Evolutionary conservation across 2,888 invertebrate genomes (phyloP), one percentile per base, ranked within the genome.

Genomic region (Agrotis puta): DNA sequence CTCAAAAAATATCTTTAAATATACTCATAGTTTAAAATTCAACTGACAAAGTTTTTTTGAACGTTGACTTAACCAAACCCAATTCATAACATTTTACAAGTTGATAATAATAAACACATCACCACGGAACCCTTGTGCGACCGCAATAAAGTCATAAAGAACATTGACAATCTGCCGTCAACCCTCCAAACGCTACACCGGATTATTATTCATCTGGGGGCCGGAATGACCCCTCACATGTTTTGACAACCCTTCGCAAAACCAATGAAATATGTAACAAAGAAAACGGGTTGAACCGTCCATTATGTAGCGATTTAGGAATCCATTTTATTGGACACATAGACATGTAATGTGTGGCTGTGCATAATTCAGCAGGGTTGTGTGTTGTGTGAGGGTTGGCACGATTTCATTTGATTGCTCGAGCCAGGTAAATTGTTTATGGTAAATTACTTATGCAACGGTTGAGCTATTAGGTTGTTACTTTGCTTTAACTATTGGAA

Each of bases 251-350:
- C 91, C 89, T 90, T 87, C 86, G 86, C 85, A 73, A 89, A 88
- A 88, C 90, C 92, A 91, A 93, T 94, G 92, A 92, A 94, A 94
- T 93, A 93, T 94, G 89, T 90, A 93, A 93, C 94, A 94, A 94
- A 94, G 88, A 33, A 83, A 92, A 92, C 93, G 90, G 90, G 93
- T 92, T 92, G 86, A 77, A 83, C 85, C 83, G 75, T 67, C 88
- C 85, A 91, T 90, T 91, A 92, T 88, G 87, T 87, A 86, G 88
- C 89, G 88, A 91, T 92, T 91, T 89, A 87, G 87, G 87, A 85
- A 87, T 85, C 79, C 87, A 87, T 90, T 90, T 90, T 91, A 93
- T 93, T 93, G 91, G 92, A 86, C 86, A 86, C 83, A 86, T 84
- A 84, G 81, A 85, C 82, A 82, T 83, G 86, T 87, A 87, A 89